Percentiles rank a stretch among this genome's conserved stretches.
These are phyloP conservation scores for Heterotilapia buettikoferi DNA, from an alignment of 2,113 vertebrate genomes.

Conservation along the genomic window DNA sequence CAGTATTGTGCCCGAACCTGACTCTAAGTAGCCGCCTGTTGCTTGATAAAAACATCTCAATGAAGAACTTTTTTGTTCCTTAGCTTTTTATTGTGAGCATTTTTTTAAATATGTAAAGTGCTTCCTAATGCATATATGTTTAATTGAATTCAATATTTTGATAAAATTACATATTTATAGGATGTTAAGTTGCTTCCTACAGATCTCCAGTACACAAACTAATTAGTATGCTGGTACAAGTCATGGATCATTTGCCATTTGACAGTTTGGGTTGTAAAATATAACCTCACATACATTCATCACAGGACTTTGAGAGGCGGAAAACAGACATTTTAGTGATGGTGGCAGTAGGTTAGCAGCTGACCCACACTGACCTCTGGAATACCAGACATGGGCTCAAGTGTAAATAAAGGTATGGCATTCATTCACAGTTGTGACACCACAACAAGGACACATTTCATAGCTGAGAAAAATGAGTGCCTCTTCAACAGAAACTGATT, in stretches of 20 bases:
- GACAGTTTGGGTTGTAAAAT: constrained; percentile 50
- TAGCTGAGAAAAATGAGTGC: neutral
- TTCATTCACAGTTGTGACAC: constrained; percentile 43
- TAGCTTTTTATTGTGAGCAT: neutral
- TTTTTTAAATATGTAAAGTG: neutral
- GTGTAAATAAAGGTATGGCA: constrained; percentile 66
- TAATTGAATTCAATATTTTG: neutral
- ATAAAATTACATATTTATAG: neutral
- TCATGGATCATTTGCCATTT: constrained; percentile 46
- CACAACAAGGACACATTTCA: constrained; percentile 39
- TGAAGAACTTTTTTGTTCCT: neutral
- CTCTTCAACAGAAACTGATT: constrained; percentile 2
- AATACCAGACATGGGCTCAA: constrained; percentile 57
- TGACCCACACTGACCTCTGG: constrained; percentile 55
- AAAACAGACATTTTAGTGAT: constrained; percentile 39
- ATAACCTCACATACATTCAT: constrained; percentile 27
- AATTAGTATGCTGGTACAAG: constrained; percentile 8
- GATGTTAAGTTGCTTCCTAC: neutral
- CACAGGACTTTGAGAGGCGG: constrained; percentile 2
- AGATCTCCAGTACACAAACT: neutral
- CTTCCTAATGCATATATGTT: neutral
- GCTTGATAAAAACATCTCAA: neutral
- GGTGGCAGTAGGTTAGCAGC: constrained; percentile 31
- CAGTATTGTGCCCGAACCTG: neutral
- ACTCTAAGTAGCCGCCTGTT: neutral